A percentile compares a stretch with the other conserved stretches of the same genome.
Conservation (phyloP, 2,113 vertebrate species). For the Morone chrysops region DNA sequence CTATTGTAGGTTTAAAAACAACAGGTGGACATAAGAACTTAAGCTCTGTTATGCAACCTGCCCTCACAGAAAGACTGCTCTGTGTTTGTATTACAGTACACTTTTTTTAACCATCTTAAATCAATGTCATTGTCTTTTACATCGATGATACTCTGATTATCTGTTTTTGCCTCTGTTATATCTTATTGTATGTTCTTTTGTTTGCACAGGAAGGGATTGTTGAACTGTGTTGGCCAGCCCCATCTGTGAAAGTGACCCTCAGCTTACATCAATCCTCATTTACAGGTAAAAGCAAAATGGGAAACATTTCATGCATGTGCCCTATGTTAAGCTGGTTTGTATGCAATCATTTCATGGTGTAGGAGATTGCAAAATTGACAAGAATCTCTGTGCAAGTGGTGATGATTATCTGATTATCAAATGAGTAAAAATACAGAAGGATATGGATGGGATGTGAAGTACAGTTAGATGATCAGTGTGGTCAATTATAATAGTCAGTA, state of each 20-base stretch:
- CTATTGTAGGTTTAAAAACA: neutral
- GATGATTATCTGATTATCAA: neutral
- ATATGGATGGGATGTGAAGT: neutral
- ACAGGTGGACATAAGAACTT: neutral
- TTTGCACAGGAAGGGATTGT: slow-evolving; percentile 19
- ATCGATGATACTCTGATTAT: neutral
- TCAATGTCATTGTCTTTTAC: neutral
- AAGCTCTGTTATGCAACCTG: neutral
- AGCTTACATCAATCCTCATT: neutral
- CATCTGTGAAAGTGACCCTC: slow-evolving; percentile 12
- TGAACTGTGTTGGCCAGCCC: slow-evolving; percentile 10
- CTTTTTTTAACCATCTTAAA: neutral
- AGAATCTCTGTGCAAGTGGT: neutral
- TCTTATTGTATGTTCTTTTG: slow-evolving; percentile 11
- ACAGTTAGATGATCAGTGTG: no score
- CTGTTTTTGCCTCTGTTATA: neutral
- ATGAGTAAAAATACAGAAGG: neutral
- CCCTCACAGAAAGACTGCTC: neutral
- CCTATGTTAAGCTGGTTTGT: no score
- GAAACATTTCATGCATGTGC: no score
- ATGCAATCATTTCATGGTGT: no score
- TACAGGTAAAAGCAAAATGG: slow-evolving; percentile 50
- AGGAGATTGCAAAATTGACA: no score
- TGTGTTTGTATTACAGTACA: neutral
- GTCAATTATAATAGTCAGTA: neutral